Conservation (phyloP, 2,888 invertebrate genomes). For the Spodoptera littoralis region DNA sequence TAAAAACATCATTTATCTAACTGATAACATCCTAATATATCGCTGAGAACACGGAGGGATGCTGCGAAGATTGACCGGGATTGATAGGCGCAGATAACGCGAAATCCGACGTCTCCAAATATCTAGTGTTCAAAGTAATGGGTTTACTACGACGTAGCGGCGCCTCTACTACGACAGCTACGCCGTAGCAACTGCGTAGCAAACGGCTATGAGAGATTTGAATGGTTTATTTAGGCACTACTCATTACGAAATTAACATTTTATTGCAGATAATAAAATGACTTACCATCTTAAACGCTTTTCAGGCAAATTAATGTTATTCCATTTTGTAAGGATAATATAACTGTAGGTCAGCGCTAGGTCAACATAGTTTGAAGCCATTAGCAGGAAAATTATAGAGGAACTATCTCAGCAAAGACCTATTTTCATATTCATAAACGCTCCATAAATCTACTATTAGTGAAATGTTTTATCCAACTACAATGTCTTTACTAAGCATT, state of each 20-base stretch:
- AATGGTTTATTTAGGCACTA: background rate
- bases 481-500: conserved; percentile 2
- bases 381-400: conserved; percentile 10
- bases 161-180: conserved; percentile 23
- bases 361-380: conserved; percentile 12
- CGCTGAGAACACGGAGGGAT: conserved; percentile 28
- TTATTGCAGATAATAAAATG: too few species aligned
- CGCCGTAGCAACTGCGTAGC: conserved; percentile 22
- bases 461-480: conserved; percentile 9
- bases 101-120: conserved; percentile 17
- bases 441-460: conserved; percentile 13
- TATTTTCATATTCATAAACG: conserved; percentile 23
- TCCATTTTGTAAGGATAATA: background rate
- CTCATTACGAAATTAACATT: background rate
- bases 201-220: background rate
- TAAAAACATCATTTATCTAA: conserved; percentile 54
- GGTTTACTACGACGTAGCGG: conserved; percentile 30
- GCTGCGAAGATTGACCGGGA: conserved; percentile 39
- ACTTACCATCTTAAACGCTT: too few species aligned
- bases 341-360: conserved; percentile 2
- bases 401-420: conserved; percentile 13
- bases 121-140: conserved; percentile 6
- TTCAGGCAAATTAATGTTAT: background rate
- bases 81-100: conserved; percentile 33
- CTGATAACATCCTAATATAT: conserved; percentile 53